These are phyloP conservation scores for Calypte anna DNA, from an alignment of 2,113 vertebrate species.

Conservation along the genomic window DNA sequence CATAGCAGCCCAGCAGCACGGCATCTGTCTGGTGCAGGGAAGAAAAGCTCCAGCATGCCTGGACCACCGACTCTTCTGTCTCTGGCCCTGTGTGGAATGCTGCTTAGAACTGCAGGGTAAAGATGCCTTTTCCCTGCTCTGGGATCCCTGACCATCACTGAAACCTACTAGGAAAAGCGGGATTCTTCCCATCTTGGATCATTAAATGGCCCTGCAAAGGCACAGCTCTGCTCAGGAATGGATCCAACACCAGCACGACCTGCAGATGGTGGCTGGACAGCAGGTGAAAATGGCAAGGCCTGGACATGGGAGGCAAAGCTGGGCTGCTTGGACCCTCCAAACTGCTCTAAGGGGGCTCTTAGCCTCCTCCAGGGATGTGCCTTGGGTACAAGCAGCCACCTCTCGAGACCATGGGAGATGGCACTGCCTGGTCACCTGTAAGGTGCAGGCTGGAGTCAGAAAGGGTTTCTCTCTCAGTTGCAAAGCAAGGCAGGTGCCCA, in stretches of 20 bases:
- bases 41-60: too few relatives aligned
- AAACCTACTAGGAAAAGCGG: not conserved
- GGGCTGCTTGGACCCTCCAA: not conserved
- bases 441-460: not conserved
- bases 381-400: not conserved
- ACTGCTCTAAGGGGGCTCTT: not conserved
- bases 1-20: not conserved
- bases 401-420: not conserved
- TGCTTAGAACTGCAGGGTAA: not conserved
- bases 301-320: not conserved
- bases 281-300: not conserved
- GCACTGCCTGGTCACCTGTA: not conserved
- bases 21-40: not conserved
- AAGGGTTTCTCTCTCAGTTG: not conserved
- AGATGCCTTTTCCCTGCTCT: not conserved
- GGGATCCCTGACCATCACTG: not conserved
- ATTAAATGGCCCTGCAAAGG: not conserved
- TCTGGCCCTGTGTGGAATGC: not conserved
- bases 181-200: not conserved
- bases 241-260: accelerated
- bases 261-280: not conserved
- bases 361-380: not conserved
- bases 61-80: not conserved
- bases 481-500: not conserved
- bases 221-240: not conserved